These are phyloP conservation scores for Parus major DNA, from an alignment of 2,113 vertebrate genomes.

Conservation along the genomic window DNA sequence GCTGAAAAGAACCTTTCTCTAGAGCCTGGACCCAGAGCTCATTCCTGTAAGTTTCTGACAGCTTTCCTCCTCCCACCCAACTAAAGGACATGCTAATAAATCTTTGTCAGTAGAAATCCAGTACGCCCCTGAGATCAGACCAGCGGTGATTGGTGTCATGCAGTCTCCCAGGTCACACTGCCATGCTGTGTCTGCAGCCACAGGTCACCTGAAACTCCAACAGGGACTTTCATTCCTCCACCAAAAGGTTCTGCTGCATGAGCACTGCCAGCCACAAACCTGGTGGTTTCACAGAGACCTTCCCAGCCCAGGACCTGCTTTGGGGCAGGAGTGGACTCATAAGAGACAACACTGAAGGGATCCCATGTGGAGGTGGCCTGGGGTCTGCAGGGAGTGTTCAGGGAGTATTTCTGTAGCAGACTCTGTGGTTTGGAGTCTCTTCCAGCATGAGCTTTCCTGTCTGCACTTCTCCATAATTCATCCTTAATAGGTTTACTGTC, in stretches of 20 bases:
- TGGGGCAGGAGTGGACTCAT: background rate
- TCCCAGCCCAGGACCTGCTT: background rate
- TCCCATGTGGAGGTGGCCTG: accelerated
- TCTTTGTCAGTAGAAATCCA: constrained; percentile 7
- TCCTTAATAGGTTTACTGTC: background rate
- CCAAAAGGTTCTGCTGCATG: background rate
- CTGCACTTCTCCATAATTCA: background rate
- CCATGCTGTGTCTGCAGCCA: background rate
- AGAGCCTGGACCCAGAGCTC: background rate
- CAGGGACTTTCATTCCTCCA: background rate
- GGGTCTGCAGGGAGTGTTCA: background rate
- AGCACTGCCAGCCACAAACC: background rate
- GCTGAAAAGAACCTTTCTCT: constrained; percentile 19
- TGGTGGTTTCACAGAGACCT: background rate
- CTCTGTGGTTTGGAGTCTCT: background rate
- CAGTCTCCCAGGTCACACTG: background rate
- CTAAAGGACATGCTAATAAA: constrained; percentile 22
- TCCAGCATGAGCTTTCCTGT: background rate
- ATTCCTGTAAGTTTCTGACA: constrained; percentile 3
- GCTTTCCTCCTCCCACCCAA: background rate
- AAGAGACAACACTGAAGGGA: background rate
- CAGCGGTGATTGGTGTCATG: background rate
- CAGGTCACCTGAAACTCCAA: background rate
- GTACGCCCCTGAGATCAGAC: background rate
- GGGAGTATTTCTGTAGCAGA: background rate